A percentile compares a stretch with the other conserved stretches of the same genome.
These are phyloP conservation scores for Mimachlamys varia DNA, from an alignment of 2,888 invertebrate genomes.

Conservation along the genomic window DNA sequence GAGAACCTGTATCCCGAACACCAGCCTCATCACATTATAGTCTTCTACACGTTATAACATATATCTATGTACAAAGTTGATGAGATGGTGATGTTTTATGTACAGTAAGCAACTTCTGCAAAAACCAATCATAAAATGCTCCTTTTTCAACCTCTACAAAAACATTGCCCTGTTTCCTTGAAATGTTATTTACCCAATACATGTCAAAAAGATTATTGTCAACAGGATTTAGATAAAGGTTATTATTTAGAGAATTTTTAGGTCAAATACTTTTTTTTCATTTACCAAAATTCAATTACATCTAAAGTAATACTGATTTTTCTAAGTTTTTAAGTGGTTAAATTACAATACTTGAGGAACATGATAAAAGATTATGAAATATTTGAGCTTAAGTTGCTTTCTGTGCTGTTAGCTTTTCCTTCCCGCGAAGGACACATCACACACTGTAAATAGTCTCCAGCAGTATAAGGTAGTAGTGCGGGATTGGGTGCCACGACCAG, in stretches of 20 bases:
- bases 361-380: not conserved
- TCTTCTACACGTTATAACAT: not conserved
- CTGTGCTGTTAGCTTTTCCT: conserved; percentile 21
- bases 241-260: not conserved
- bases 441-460: conserved; percentile 17
- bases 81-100: conserved; percentile 7
- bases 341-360: not conserved
- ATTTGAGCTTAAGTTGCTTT: conserved; percentile 2
- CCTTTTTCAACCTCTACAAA: not conserved
- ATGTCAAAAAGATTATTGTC: not conserved
- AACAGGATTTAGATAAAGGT: not conserved
- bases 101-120: conserved; percentile 11
- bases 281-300: not conserved
- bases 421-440: conserved; percentile 7
- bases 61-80: conserved; percentile 2
- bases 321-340: too few relatives aligned
- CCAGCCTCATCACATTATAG: not conserved
- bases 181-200: not conserved
- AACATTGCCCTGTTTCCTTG: not conserved
- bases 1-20: not conserved
- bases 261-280: not conserved
- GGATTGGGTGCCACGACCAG: not conserved
- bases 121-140: not conserved
- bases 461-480: conserved; percentile 5
- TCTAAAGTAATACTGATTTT: too few relatives aligned